Evolutionary conservation across 2,888 invertebrate species (phyloP).

Genomic region (Drosophila diplacantha): DNA sequence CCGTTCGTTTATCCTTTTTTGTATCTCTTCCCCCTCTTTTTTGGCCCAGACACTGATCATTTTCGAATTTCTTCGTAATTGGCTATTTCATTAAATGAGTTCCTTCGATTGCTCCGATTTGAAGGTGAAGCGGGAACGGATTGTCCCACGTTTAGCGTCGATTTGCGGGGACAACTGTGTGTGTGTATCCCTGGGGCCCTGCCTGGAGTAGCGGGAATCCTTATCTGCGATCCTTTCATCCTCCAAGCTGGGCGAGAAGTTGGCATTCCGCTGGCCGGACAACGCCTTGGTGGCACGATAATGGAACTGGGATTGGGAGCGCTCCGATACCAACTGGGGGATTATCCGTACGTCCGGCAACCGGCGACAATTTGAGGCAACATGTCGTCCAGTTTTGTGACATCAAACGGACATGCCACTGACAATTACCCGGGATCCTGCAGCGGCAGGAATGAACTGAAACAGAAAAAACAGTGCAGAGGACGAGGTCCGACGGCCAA

Average conservation of each 20-base stretch:
- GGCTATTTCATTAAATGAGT: conserved; percentile 61
- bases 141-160: conserved; percentile 24
- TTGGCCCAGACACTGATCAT: conserved; percentile 57
- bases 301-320: conserved; percentile 33
- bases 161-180: conserved; percentile 25
- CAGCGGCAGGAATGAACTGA: conserved; percentile 21
- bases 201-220: conserved; percentile 8
- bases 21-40: not conserved
- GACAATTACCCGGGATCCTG: conserved; percentile 59
- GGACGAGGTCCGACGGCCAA: conserved; percentile 48
- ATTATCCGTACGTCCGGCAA: conserved; percentile 18
- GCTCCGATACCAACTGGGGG: conserved; percentile 25
- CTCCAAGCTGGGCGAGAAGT: conserved; percentile 43
- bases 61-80: conserved; percentile 50
- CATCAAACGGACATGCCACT: conserved; percentile 69
- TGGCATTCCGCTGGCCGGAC: conserved; percentile 44
- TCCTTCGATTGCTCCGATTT: conserved; percentile 46
- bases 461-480: conserved; percentile 37
- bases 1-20: conserved; percentile 56
- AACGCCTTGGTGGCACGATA: conserved; percentile 38
- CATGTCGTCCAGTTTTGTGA: conserved; percentile 55
- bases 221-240: conserved; percentile 27
- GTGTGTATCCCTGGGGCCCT: not conserved
- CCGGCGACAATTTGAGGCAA: conserved; percentile 48
- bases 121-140: not conserved